Evolutionary conservation across 2,888 invertebrate genomes (phyloP).

Genomic region (Ischnura elegans): DNA sequence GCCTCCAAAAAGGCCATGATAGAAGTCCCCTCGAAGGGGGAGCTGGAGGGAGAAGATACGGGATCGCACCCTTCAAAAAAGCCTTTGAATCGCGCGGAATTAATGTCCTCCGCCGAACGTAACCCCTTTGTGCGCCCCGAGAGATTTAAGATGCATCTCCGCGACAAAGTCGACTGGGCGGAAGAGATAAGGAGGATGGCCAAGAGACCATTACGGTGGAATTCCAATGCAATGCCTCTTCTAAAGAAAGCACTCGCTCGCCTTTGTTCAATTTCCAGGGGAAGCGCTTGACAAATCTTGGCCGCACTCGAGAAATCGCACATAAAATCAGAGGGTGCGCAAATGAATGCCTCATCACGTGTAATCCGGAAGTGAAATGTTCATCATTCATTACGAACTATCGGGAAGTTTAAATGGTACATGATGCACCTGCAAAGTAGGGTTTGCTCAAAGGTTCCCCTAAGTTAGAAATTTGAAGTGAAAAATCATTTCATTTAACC

Average conservation of each 20-base stretch:
- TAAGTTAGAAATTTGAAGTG: no score
- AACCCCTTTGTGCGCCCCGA: neutral
- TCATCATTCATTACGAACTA: no score
- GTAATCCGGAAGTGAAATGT: no score
- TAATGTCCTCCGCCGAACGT: slow-evolving; percentile 41
- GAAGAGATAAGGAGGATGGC: slow-evolving; percentile 14
- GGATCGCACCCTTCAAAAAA: neutral
- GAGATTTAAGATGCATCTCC: neutral
- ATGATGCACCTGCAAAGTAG: no score
- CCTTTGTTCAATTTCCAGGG: neutral
- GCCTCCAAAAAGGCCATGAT: neutral
- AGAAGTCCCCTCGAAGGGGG: neutral
- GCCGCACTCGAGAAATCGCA: no score
- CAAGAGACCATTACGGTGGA: neutral
- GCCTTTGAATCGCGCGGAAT: slow-evolving; percentile 32
- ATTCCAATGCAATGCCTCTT: slow-evolving; percentile 18
- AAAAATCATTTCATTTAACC: no score
- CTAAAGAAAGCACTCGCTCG: slow-evolving; percentile 5
- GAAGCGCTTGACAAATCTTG: no score
- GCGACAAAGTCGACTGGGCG: slow-evolving; percentile 7
- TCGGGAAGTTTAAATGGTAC: no score
- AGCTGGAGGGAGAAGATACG: neutral
- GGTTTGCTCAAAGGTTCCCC: no score
- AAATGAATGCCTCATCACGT: no score
- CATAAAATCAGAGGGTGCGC: no score